Evolutionary conservation across 2,888 invertebrate genomes (phyloP), one percentile per base, ranked within the genome.

Genomic region (Drosophila stalkeri): DNA sequence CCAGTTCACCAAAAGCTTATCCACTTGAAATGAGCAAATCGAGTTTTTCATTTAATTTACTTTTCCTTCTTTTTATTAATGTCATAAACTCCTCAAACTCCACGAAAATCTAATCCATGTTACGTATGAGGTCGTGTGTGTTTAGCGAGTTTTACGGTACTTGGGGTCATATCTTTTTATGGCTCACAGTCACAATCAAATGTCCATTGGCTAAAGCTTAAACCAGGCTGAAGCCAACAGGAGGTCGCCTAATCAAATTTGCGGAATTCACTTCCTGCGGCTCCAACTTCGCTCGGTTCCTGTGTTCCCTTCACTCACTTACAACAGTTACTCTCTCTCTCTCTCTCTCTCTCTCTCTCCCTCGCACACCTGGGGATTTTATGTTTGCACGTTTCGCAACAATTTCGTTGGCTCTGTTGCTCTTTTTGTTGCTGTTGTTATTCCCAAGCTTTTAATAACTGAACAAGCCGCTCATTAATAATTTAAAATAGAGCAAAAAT

Each of bases 381-480:
- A 41, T 41, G 39, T 43, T 47, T 72, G 67, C 72, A 77, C 64
- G 77, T 69, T 80, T 63, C n/a, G 35, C 27, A 41, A 23, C 49
- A 18, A 49, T 56, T 51, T 47, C 51, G 44, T 60, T 63, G 14
- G 27, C 27, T 47, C 43, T 39, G 41, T 44, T 69, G 65, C 44
- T 63, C n/a, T 61, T 68, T 52, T 67, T 68, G 41, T 63, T 60
- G 46, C 37, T 57, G 54, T 51, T 72, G 69, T 57, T 81, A 82
- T 78, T 91, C 91, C 91, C 90, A 80, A 80, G 77, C 89, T 90
- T 91, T 91, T 88, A 90, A 91, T 90, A 90, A 91, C 89, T 91
- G 80, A 88, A 87, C 82, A 85, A 85, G 87, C 81, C 82, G 75
- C 87, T 86, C 83, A 90, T 92, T 90, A 91, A 89, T 90, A 83